Evolutionary conservation across 2,797 vertebrate species (phyloP), one percentile per base, ranked within the genome.

Genomic region (Valencia hispanica): DNA sequence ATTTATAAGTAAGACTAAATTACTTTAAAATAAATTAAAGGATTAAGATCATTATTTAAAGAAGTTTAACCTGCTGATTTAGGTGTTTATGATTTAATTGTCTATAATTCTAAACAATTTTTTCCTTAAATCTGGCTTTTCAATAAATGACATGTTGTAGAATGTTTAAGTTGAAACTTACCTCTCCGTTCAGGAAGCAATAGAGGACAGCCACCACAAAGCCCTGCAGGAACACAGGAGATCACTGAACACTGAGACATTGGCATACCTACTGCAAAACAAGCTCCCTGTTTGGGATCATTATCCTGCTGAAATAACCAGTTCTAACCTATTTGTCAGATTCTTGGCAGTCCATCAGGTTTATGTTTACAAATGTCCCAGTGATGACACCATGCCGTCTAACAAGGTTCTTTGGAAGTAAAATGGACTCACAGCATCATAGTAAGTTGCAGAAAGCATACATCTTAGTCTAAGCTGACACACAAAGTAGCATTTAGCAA

Each of bases 151-250:
- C 45, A 65, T 25, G 0, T 14, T 69, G 10, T 27, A 36, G 25
- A 63, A 68, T 63, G 22, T 78, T 43, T 83, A 95, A 96, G 73
- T 96, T 82, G 10, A 95, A 94, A 80, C 73, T 92, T 92, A 93
- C 98, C 97, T 99, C 98, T 90, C 98, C 98, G 10, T 99, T 99
- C 92, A 99, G 93, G 93, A 99, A 99, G 90, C 98, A 99, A 94
- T 99, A 99, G 77, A 99, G 97, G 77, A 99, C 96, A 4, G 98
- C 97, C 74, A 99, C 98, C 84, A 99, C 98, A 48, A 99, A 99
- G 20, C 98, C 98, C 98, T 99, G 84, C 3, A 70, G 68, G 82
- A 75, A 81, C 77, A 75, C 30, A 77, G 34, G 77, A 4, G 15
- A 59, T 50, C 17, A 68, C 12, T 68, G 63, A 68, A 41, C 25